phyloP scores from a whole-genome alignment of 2,888 invertebrate species.

The Volucella bombylans region DNA sequence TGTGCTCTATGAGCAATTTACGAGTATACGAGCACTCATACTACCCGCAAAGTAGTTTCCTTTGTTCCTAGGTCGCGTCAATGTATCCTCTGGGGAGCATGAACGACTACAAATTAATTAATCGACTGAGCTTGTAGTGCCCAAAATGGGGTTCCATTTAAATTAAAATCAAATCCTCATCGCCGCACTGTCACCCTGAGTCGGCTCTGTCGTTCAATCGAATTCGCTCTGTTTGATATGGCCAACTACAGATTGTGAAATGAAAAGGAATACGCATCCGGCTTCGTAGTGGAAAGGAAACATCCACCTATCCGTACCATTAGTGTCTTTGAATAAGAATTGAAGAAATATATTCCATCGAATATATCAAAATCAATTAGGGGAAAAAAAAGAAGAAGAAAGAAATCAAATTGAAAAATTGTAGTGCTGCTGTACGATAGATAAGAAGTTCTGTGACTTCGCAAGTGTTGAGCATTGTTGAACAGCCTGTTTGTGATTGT shows the following conservation, averaged over 20 bases:
- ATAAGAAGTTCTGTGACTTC: conserved; percentile 69
- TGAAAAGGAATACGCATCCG: conserved; percentile 26
- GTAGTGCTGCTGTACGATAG: conserved; percentile 41
- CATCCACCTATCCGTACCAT: conserved; percentile 9
- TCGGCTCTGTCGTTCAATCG: background rate
- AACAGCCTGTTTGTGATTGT: background rate
- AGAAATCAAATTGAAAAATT: conserved; percentile 17
- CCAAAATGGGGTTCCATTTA: conserved; percentile 22
- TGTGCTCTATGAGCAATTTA: conserved; percentile 29
- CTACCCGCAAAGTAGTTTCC: conserved; percentile 3
- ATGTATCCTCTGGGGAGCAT: background rate
- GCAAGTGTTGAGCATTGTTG: background rate
- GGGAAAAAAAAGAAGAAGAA: background rate
- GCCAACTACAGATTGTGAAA: conserved; percentile 40
- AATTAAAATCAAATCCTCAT: conserved; percentile 42
- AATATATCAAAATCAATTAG: conserved; percentile 49
- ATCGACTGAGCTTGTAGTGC: conserved; percentile 7
- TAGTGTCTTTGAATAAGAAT: conserved; percentile 7
- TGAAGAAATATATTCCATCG: conserved; percentile 54
- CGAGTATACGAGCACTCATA: too few species aligned
- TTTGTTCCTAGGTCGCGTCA: conserved; percentile 18
- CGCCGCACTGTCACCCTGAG: background rate
- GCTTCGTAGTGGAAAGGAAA: conserved; percentile 20
- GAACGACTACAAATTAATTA: conserved; percentile 1
- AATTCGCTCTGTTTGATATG: conserved; percentile 20